Evolutionary conservation across 2,888 invertebrate species (phyloP).

Genomic region (Pseudoips prasinana): DNA sequence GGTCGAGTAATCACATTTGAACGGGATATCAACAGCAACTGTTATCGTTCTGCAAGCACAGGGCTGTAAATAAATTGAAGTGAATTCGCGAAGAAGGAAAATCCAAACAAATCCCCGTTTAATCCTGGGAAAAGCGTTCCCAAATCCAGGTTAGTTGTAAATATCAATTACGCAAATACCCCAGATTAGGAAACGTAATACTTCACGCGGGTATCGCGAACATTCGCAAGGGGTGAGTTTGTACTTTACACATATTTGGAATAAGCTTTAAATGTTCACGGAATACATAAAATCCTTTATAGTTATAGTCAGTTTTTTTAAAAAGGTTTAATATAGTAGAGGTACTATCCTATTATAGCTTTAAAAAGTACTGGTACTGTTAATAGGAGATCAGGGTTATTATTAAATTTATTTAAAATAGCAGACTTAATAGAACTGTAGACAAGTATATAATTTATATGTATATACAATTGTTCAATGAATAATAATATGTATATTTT

Average conservation of each 20-base stretch:
- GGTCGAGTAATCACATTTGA: slow-evolving; percentile 34
- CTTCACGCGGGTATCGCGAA: slow-evolving; percentile 34
- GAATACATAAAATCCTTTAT: too few relatives aligned
- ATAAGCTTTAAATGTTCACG: not conserved
- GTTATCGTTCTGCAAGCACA: slow-evolving; percentile 42
- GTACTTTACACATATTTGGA: slow-evolving; percentile 25
- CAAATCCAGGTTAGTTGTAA: slow-evolving; percentile 80
- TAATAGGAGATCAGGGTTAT: too few relatives aligned
- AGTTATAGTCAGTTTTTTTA: too few relatives aligned
- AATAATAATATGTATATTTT: too few relatives aligned
- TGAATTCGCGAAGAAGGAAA: slow-evolving; percentile 63
- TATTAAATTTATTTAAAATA: too few relatives aligned
- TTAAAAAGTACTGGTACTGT: too few relatives aligned
- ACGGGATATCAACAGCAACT: slow-evolving; percentile 38
- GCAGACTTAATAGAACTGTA: too few relatives aligned
- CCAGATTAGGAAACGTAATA: slow-evolving; percentile 57
- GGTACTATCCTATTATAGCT: too few relatives aligned
- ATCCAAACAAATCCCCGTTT: slow-evolving; percentile 72
- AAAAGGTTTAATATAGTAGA: too few relatives aligned
- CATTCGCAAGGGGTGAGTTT: slow-evolving; percentile 41
- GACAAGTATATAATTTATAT: too few relatives aligned
- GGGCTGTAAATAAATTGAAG: slow-evolving; percentile 70
- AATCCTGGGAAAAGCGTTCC: slow-evolving; percentile 68
- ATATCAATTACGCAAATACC: slow-evolving; percentile 80
- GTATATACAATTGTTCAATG: too few relatives aligned